These are phyloP conservation scores for Diadema setosum DNA, from an alignment of 35 echinoderm and acorn worm species.

Conservation along the genomic window DNA sequence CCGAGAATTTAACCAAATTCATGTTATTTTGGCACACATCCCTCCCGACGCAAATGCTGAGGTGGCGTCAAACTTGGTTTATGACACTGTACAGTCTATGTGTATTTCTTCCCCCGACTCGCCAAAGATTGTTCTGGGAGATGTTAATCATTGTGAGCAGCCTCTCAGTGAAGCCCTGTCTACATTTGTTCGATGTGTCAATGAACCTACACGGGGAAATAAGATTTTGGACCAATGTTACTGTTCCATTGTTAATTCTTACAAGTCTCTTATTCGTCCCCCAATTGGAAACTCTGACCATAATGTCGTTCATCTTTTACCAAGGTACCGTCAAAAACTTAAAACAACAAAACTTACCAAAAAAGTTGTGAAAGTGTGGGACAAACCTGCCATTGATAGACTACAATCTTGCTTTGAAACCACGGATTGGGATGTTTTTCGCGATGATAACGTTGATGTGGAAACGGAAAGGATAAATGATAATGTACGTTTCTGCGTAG, in stretches of 20 bases:
- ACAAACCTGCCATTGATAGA: background rate
- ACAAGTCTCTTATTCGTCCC: background rate
- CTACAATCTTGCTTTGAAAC: background rate
- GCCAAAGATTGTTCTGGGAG: background rate
- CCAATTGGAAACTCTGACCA: constrained; percentile 2
- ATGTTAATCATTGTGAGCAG: constrained; percentile 2
- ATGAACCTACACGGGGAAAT: background rate
- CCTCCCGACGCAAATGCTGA: too few species aligned
- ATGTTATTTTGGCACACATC: too few species aligned
- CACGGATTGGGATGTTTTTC: background rate
- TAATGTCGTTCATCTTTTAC: constrained; percentile 14
- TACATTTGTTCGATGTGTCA: background rate
- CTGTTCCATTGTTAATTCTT: background rate
- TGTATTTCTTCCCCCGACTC: too few species aligned
- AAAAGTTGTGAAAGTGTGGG: background rate
- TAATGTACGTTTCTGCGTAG: background rate
- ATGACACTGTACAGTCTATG: too few species aligned
- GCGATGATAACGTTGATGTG: background rate
- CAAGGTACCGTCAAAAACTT: background rate
- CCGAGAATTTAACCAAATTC: too few species aligned
- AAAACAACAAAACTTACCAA: background rate
- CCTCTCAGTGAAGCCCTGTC: background rate
- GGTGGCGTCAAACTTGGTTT: too few species aligned
- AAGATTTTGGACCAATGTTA: background rate
- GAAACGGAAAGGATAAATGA: background rate